Evolutionary conservation across 2,113 vertebrate species (phyloP).

Genomic region (Muntiacus muntjak): DNA sequence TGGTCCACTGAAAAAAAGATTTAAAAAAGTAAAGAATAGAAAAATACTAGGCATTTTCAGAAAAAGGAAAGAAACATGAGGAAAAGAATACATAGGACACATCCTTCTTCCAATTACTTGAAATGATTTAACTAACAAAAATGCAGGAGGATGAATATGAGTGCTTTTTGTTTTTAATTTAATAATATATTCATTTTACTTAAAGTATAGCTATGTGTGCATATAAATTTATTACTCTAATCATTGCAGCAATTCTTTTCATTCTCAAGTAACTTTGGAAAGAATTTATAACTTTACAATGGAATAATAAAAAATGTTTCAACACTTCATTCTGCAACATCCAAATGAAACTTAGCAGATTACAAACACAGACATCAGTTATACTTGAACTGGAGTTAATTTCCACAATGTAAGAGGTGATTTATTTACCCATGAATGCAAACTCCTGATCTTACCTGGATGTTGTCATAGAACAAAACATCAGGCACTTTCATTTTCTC

Average conservation of each 20-base stretch:
- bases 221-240: neutral
- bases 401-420: neutral
- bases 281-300: neutral
- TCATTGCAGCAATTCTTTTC: neutral
- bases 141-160: neutral
- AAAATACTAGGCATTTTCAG: neutral
- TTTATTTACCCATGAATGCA: neutral
- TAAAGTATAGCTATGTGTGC: neutral
- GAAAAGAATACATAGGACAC: neutral
- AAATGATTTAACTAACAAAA: neutral
- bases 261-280: conserved; percentile 2
- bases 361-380: neutral
- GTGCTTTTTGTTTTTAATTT: neutral
- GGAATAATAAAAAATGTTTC: neutral
- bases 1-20: neutral
- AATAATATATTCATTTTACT: neutral
- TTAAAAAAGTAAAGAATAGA: neutral
- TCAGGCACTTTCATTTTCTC: conserved; percentile 97
- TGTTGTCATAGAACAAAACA: conserved; percentile 96
- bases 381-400: neutral
- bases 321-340: neutral
- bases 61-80: neutral
- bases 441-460: conserved; percentile 85
- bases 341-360: neutral
- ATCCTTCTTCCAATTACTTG: neutral